These are phyloP conservation scores for Callinectes sapidus DNA, from an alignment of 2,888 invertebrate species.

Conservation along the genomic window DNA sequence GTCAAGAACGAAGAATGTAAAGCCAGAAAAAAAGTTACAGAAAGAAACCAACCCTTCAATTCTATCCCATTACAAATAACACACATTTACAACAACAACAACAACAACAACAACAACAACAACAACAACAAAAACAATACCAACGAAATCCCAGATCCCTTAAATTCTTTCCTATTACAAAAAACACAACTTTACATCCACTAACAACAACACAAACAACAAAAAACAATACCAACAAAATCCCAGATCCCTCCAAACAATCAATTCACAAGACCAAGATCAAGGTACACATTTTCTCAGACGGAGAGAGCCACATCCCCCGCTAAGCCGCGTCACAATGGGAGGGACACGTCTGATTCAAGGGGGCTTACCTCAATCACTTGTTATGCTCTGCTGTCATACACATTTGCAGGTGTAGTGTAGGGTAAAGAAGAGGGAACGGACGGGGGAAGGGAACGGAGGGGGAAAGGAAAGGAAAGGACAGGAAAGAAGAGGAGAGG, in stretches of 20 bases:
- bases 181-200: too few species aligned
- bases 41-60: too few species aligned
- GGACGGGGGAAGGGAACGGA: background rate
- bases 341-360: too few species aligned
- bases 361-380: background rate
- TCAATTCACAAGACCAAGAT: background rate
- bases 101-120: too few species aligned
- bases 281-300: background rate
- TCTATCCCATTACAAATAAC: too few species aligned
- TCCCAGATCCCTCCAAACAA: background rate
- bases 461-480: background rate
- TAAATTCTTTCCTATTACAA: too few species aligned
- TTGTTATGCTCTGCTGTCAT: background rate
- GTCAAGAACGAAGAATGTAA: too few species aligned
- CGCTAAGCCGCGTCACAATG: background rate
- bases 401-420: background rate
- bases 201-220: too few species aligned
- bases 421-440: background rate
- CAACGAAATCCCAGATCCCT: too few species aligned
- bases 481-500: background rate
- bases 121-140: too few species aligned
- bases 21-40: too few species aligned
- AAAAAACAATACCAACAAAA: background rate
- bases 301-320: background rate
- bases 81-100: too few species aligned